Evolutionary conservation across 1,140 invertebrate genomes (phyloP).

Genomic region (Semibalanus balanoides): DNA sequence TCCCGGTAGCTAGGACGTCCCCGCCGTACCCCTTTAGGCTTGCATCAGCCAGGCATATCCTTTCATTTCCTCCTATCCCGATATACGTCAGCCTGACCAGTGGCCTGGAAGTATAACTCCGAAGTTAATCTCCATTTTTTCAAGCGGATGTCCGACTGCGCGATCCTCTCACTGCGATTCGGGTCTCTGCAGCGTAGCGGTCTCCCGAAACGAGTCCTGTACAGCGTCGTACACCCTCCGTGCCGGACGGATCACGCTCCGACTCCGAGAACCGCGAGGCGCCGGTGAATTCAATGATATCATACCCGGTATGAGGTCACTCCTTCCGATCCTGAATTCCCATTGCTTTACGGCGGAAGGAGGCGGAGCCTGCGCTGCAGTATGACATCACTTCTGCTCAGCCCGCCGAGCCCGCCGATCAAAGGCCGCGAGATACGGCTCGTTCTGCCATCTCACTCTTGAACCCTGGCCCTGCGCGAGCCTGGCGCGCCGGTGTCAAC

Average conservation of each 20-base stretch:
- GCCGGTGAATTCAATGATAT: neutral
- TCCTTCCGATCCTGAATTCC: neutral
- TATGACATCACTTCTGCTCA: neutral
- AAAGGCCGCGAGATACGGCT: neutral
- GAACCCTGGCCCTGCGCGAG: too few species aligned
- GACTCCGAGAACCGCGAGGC: too few species aligned
- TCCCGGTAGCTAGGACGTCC: too few species aligned
- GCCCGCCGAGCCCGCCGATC: too few species aligned
- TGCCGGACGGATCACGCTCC: neutral
- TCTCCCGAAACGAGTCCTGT: neutral
- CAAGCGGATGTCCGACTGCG: neutral
- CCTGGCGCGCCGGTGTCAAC: neutral
- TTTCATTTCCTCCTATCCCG: too few species aligned
- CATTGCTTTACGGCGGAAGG: neutral
- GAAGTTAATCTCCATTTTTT: too few species aligned
- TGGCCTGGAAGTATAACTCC: too few species aligned
- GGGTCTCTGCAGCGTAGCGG: neutral
- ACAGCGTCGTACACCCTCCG: neutral
- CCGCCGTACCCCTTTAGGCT: too few species aligned
- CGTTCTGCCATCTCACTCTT: too few species aligned
- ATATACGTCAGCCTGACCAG: too few species aligned
- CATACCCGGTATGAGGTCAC: neutral
- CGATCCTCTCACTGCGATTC: too few species aligned
- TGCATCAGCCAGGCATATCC: too few species aligned
- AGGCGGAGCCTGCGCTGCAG: neutral